Conservation (phyloP, 1,140 invertebrate species). For the Aphelinus atriplicis region DNA sequence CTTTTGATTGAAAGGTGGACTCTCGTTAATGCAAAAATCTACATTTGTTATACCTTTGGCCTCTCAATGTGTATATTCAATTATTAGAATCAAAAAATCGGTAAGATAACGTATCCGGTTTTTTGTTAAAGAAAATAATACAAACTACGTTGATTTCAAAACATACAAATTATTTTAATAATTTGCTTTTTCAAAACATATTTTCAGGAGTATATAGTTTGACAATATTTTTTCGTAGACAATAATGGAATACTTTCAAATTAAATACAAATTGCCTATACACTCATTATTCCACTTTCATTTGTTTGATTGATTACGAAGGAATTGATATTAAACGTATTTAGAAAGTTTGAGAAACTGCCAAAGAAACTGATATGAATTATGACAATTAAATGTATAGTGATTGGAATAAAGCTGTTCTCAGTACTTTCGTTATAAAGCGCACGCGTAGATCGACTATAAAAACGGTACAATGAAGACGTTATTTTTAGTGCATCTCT, state of each 20-base stretch:
- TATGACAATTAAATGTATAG: constrained; percentile 9
- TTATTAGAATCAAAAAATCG: no score
- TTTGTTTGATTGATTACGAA: constrained; percentile 1
- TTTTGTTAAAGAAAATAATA: neutral
- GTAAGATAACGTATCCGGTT: no score
- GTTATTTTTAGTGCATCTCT: constrained; percentile 36
- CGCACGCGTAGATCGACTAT: constrained; percentile 2
- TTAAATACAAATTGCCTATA: constrained; percentile 6
- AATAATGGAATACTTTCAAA: constrained; percentile 16
- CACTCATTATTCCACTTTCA: constrained; percentile 22
- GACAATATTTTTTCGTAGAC: constrained; percentile 16
- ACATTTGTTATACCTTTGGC: no score
- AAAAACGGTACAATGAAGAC: constrained; percentile 6
- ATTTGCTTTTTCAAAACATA: neutral
- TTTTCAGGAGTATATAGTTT: constrained; percentile 24
- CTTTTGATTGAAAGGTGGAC: no score
- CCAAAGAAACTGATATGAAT: neutral
- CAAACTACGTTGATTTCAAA: neutral
- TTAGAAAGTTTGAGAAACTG: no score
- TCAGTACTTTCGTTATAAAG: constrained; percentile 26
- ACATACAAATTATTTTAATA: neutral
- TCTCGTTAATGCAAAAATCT: no score
- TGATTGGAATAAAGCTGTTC: neutral
- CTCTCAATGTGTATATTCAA: no score
- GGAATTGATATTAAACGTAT: no score